Evolutionary conservation across 2,113 vertebrate genomes (phyloP), one percentile per base, ranked within the genome.

Genomic region (Pelmatolapia mariae): DNA sequence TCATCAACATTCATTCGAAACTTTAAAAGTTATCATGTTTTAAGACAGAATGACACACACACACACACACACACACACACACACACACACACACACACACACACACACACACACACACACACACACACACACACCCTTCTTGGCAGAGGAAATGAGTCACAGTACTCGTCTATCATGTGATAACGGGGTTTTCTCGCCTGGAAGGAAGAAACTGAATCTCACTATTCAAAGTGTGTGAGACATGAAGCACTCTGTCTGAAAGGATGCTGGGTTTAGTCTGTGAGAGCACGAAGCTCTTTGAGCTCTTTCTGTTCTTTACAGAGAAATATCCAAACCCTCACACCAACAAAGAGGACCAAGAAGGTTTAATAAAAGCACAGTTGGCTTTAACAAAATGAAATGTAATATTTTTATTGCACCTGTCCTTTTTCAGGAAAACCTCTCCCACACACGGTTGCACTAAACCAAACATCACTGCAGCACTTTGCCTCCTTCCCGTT

Each of bases 161-260:
- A 4, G 38, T 43, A 43, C 16, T 50, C 16, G 3, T 56, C 54
- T 8, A 57, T 16, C 3, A 31, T 10, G 57, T 33, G 57, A 61
- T 19, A 10, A 33, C 3, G 9, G 29, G 29, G 29, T 1, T 61
- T 31, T 61, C 57, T 33, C 5, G 9, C 7, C 59, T 33, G 29
- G 29, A 33, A 61, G 52, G 10, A 10, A 22, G 57, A 63, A 33
- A 63, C 59, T 63, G 31, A 36, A 3, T 4, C 31, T 33, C 59
- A 36, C 31, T 11, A 24, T 24, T 31, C 10, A n/a, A 0, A 63
- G 59, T 33, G 16, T 61, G 57, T 0, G 56, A 29, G 26, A 33
- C 57, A 33, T 61, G 57, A 18, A 61, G 29, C 57, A 10, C 38
- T 10, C 38, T 13, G 40, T 43, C 40, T 13, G 43, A 13, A 15